Evolutionary conservation across 2,888 invertebrate species (phyloP), one percentile per base, ranked within the genome.

Genomic region (Xestia rhomboidea): DNA sequence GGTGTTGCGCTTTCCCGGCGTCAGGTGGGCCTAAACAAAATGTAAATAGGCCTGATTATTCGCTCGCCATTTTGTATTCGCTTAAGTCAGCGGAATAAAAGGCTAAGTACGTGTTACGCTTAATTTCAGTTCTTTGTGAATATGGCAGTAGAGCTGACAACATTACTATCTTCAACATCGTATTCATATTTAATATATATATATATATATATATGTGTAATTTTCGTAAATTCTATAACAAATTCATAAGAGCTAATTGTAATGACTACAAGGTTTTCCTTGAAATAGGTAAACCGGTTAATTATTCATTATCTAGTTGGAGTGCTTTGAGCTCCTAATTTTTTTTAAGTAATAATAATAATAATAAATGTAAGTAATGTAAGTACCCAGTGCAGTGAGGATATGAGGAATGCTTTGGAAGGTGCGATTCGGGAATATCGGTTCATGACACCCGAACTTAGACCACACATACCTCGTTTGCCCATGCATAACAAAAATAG

Each of bases 41-140:
- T 94, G 93, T 93, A 94, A 94, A 94, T 95, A 92, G 88, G 82
- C 91, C 90, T 91, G 92, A 94, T 93, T 93, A 94, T 93, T 92
- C 93, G 87, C 90, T 89, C 92, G 82, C 91, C 91, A 91, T 92
- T 93, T 91, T 91, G 93, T 92, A 91, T 94, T 93, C 91, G 90
- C 91, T 91, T 86, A 90, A 92, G 91, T 93, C 93, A 92, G 92
- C 92, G 87, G 83, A 90, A 92, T 93, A 92, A 91, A 93, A 91
- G 57, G 89, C 84, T 82, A 85, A 86, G 87, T 91, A 87, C 87
- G 86, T 89, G 92, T 92, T 90, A 89, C 87, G 91, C 88, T 87
- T 91, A 90, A 91, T 91, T 92, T 91, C 82, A 85, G 84, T 87
- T 88, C 83, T 90, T 89, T 80, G 80, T 81, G 83, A 84, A 78